These are phyloP conservation scores for Bagarius yarrelli DNA, from an alignment of 2,113 vertebrate genomes.

Conservation along the genomic window DNA sequence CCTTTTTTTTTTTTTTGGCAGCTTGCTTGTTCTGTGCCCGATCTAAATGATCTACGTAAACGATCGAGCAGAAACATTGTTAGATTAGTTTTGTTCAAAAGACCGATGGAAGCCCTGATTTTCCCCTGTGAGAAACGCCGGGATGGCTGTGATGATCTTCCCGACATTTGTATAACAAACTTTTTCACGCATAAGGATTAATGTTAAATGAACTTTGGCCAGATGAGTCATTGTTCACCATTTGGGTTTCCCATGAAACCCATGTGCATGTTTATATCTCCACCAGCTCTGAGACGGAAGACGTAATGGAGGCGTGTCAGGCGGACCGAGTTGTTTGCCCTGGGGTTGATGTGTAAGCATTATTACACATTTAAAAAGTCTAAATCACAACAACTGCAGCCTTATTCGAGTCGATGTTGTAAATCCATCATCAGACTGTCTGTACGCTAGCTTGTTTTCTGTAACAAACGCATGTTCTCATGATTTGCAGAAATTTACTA, in stretches of 20 bases:
- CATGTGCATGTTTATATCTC: slow-evolving; percentile 57
- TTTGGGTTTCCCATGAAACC: slow-evolving; percentile 12
- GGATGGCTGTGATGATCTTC: background rate
- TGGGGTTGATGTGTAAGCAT: slow-evolving; percentile 32
- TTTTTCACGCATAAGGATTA: background rate
- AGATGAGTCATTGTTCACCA: slow-evolving; percentile 22
- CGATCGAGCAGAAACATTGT: background rate
- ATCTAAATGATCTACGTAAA: background rate
- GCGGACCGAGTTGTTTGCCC: slow-evolving; percentile 19
- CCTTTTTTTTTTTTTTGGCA: background rate
- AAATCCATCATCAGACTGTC: background rate
- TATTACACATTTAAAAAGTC: slow-evolving; percentile 35
- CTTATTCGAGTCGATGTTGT: background rate
- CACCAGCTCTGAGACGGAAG: slow-evolving; percentile 46
- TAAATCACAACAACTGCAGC: slow-evolving; percentile 14
- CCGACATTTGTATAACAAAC: background rate
- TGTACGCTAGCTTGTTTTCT: background rate
- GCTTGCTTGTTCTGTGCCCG: background rate
- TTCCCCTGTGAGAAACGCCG: background rate
- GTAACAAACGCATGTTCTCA: background rate
- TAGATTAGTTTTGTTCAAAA: background rate
- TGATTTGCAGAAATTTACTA: background rate
- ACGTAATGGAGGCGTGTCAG: slow-evolving; percentile 52
- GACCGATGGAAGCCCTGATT: background rate
- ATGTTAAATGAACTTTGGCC: background rate